Evolutionary conservation across 2,797 vertebrate genomes (phyloP).

Genomic region (Tapirus indicus): DNA sequence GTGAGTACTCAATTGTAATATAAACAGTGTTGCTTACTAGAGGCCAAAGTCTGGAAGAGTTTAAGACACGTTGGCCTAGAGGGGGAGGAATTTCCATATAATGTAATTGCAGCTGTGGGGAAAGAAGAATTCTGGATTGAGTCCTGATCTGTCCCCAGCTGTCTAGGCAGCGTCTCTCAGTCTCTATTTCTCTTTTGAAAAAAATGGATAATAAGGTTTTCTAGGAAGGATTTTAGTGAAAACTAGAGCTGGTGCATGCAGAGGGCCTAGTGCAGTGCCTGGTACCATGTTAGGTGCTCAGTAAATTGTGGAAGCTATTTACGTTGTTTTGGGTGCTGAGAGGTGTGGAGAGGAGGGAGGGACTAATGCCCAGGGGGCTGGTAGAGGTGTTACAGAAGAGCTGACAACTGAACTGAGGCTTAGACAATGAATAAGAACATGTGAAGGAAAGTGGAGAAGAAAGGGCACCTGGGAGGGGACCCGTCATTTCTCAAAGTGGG

Average conservation of each 20-base stretch:
- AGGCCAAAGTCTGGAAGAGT: neutral
- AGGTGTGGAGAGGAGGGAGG: neutral
- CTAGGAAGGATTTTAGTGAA: neutral
- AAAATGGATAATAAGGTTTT: neutral
- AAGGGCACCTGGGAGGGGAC: too few species aligned
- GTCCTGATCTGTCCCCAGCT: fast-evolving
- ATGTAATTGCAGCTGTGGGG: too few species aligned
- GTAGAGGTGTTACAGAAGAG: neutral
- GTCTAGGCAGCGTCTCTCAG: neutral
- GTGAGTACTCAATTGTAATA: neutral
- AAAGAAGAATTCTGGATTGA: neutral
- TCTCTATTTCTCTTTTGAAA: neutral
- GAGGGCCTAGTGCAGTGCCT: neutral
- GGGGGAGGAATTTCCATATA: too few species aligned
- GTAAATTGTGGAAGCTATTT: neutral
- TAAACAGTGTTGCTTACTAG: neutral
- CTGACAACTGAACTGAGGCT: neutral
- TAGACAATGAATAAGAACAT: neutral
- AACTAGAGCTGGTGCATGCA: neutral
- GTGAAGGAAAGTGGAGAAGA: neutral
- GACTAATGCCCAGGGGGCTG: neutral
- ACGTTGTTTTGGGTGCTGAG: neutral
- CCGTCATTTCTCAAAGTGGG: fast-evolving
- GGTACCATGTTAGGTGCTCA: neutral
- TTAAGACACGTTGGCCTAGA: neutral